Percentiles rank a stretch among this genome's conserved stretches.
Conservation (phyloP, 2,888 invertebrate genomes). For the Julus scandinavius region DNA sequence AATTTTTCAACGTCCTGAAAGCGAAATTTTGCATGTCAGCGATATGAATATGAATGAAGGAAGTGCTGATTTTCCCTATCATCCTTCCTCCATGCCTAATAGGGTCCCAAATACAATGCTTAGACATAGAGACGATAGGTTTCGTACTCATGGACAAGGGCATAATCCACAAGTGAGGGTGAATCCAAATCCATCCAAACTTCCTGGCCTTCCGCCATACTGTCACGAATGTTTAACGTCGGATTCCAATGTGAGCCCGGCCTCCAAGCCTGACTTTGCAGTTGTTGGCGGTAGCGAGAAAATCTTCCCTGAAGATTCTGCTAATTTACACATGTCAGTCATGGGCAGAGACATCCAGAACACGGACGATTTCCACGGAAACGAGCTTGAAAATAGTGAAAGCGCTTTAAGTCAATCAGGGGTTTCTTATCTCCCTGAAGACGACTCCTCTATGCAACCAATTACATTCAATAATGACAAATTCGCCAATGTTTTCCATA, state of each 20-base stretch:
- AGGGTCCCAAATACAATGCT: not conserved
- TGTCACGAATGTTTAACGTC: not conserved
- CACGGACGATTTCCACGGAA: not conserved
- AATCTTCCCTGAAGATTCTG: not conserved
- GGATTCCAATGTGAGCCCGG: not conserved
- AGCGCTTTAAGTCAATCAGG: not conserved
- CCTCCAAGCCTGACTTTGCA: not conserved
- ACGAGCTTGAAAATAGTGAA: not conserved
- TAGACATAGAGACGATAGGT: not conserved
- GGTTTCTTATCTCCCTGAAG: not conserved
- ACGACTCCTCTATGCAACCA: not conserved
- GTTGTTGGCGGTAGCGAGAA: not conserved
- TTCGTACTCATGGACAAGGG: not conserved
- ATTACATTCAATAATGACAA: not conserved
- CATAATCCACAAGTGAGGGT: not conserved
- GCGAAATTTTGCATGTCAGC: not conserved
- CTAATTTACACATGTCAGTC: not conserved
- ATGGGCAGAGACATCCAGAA: not conserved
- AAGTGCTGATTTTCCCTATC: not conserved
- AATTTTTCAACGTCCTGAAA: not conserved
- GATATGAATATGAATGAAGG: not conserved
- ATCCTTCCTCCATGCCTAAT: not conserved
- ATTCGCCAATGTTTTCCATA: not conserved
- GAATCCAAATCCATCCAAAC: not conserved
- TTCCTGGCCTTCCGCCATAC: not conserved